Evolutionary conservation across 2,888 invertebrate species (phyloP), one percentile per base, ranked within the genome.

Genomic region (Caenorhabditis parvicauda): DNA sequence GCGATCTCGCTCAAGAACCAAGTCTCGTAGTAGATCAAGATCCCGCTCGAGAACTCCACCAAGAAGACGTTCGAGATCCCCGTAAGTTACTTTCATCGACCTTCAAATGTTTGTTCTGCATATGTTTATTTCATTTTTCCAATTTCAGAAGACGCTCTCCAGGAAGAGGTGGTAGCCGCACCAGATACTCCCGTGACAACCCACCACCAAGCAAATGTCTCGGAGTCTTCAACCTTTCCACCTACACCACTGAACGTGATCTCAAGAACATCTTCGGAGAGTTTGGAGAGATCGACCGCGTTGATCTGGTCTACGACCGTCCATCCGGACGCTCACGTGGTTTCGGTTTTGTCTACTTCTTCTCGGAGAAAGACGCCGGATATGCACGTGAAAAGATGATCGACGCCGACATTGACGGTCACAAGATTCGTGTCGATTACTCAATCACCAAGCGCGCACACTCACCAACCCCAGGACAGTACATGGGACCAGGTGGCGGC

Each of bases 221-320:
- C 46, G 96, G 96, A 19, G 89, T 96, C 12, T 96, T 96, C 83
- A 95, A 95, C 3, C 85, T 96, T 54, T 93, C 90, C 81, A 87
- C 92, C 52, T 89, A 90, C 83, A 96, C 95, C 0, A 89, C 91
- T 1, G 94, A 95, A 82, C 87, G 89, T 74, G 91, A 93, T 82
- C 87, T 96, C 39, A 88, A 90, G 80, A 90, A 92, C 76, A 89
- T 94, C 69, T 94, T 96, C 84, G 88, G 88, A 43, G 91, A 92
- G 82, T 95, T 88, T 82, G 95, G 95, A 2, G 89, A 89, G 0
- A 89, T 96, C 29, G 92, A 94, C 81, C 88, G 91, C 81, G 63
- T 64, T 24, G 91, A 93, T 85, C 89, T 96, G 66, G 92, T 96
- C 50, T 90, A 92, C 77, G 95, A 96, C 84, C 92, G 92, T 44